These are phyloP conservation scores for Galeruca laticollis DNA, from an alignment of 2,888 invertebrate species.

Conservation along the genomic window DNA sequence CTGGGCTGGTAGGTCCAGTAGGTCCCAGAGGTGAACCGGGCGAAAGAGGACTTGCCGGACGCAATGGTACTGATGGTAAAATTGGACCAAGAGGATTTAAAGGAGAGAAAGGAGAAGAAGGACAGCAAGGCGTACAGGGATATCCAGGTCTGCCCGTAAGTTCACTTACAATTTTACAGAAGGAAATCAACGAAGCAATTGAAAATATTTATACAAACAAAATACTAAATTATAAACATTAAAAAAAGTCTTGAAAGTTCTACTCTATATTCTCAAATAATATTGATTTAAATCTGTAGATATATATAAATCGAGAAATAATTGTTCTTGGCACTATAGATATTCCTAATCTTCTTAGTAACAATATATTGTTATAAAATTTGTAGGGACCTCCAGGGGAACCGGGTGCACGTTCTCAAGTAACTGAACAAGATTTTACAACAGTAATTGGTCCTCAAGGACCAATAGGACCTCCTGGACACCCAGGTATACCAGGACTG, in stretches of 20 bases:
- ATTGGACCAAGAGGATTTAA: conserved; percentile 28
- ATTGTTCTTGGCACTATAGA: too few relatives aligned
- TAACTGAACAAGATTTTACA: conserved; percentile 19
- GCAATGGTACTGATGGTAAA: conserved; percentile 31
- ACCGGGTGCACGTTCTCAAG: conserved; percentile 53
- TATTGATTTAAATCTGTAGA: too few relatives aligned
- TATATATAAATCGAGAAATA: too few relatives aligned
- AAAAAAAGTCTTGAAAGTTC: too few relatives aligned
- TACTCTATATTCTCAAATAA: too few relatives aligned
- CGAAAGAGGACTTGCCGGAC: conserved; percentile 39
- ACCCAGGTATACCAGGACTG: conserved; percentile 42
- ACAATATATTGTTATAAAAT: too few relatives aligned
- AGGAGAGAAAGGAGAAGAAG: conserved; percentile 60
- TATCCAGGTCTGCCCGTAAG: conserved; percentile 44
- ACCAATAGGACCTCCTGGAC: conserved; percentile 51
- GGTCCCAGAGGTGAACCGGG: conserved; percentile 59
- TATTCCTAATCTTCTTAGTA: too few relatives aligned
- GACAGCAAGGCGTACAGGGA: conserved; percentile 43
- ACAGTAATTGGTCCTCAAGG: conserved; percentile 60
- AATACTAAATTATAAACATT: too few relatives aligned
- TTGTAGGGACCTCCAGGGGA: conserved; percentile 45
- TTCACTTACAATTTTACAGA: background rate
- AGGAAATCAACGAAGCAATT: too few relatives aligned
- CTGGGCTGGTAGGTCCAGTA: conserved; percentile 52
- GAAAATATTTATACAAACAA: too few relatives aligned